Base-by-base conservation (phyloP, 2,888 invertebrate genomes). In the Netelia melanura region DNA sequence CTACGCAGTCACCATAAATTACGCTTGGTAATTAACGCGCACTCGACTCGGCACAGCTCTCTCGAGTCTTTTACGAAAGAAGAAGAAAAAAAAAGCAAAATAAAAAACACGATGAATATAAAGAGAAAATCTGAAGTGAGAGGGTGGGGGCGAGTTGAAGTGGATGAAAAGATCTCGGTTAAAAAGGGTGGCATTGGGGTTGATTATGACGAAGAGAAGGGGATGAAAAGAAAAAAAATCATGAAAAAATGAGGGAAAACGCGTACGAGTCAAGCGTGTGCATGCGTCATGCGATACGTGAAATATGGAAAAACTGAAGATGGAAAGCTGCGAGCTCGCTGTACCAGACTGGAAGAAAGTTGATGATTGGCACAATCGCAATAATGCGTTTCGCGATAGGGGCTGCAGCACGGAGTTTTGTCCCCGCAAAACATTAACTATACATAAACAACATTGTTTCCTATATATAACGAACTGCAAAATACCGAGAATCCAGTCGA, bases 11-110 rank as follows among this genome's bases (percentile, higher is more conserved):
- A 44, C 65, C 70, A 68, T 71, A 83, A 38, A 85, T 80, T 80
- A 76, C 83, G 80, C 81, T 77, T 65, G 81, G 75, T 81, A 83
- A 81, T 84, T 84, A 86, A 80, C 74, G 78, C 62, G 70, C 72
- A 70, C 62, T 75, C 67, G 75, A 74, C 62, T 70, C 44, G 38
- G 25, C 56, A 44, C 44, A 56, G 74, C 65, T 67, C 74, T n/a
- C 72, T 75, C 43, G 67, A 77, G 77, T 23, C 67, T 68, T 67
- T 67, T 68, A 68, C 44, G 10, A 14, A 10, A 48, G 14, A 10
- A 77, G 67, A 77, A 78, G 68, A 81, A 44, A 38, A 38, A 38
- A 38, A 5, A 6, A 6, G 5, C 0, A 38, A 38, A 6, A 38
- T 1, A 38, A 38, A 38, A 38, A 5, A 38, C 6, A 38, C 8